Base-by-base conservation (phyloP, 1,140 invertebrate genomes). In the Meloidogyne hapla region DNA sequence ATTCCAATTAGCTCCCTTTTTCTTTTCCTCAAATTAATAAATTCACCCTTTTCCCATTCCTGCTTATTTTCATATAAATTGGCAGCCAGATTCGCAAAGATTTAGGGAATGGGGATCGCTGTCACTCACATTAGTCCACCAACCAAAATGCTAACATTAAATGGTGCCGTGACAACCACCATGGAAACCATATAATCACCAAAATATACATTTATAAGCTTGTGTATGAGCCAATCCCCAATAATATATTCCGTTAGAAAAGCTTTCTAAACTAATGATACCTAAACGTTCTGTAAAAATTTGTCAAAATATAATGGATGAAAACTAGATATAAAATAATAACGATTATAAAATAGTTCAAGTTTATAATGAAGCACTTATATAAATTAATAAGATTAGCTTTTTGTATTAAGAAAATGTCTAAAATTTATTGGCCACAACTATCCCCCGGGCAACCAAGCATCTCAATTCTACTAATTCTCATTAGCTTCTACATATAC, bases 101-200 rank as follows among this genome's bases (percentile, higher is more conserved):
- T 56, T 56, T 56, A 56, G 48, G 48, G 48, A 56, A 56, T 21
- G n/a, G 45, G 48, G 18, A 56, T 56, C 48, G n/a, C 45, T 56
- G 48, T 56, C 48, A 56, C 48, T n/a, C 45, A 56, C n/a, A 13
- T 5, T 21, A 56, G 48, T 15, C 48, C 48, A 56, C n/a, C n/a
- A 6, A 56, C 48, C n/a, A 56, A 56, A 56, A 56, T 56, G 48
- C n/a, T 56, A n/a, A 56, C 18, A 56, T 33, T 33, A 33, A 33
- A 33, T 33, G 33, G 33, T 33, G 33, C 33, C 33, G 33, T 56
- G 48, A 13, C 18, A 56, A 56, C 48, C 18, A 56, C 48, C 48
- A 56, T 56, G 48, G 48, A 56, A 56, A 56, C 48, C 48, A 56
- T n/a, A 56, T n/a, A 56, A 56, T 56, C 48, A 56, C 48, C 48